A percentile compares a stretch with the other conserved stretches of the same genome.
phyloP scores from a whole-genome alignment of 2,797 vertebrate genomes.

The Garrulus glandarius region DNA sequence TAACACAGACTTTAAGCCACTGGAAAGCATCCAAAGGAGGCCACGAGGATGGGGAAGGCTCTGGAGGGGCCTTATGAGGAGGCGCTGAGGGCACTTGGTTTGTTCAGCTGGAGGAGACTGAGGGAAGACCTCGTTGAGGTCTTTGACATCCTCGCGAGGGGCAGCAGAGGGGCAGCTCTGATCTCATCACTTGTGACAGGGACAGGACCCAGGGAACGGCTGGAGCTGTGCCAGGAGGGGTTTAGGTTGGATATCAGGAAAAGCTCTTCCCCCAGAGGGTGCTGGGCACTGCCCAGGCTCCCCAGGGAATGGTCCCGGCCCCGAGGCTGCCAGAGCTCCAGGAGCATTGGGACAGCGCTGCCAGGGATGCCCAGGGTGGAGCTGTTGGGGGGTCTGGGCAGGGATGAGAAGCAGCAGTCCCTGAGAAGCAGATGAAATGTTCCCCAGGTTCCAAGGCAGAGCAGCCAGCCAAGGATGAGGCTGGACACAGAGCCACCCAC shows the following conservation, averaged over 20 bases:
- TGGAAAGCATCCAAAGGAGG: background rate
- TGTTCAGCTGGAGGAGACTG: background rate
- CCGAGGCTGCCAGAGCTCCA: background rate
- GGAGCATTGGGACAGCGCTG: accelerated
- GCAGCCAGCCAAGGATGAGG: background rate
- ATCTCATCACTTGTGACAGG: background rate
- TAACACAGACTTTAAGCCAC: background rate
- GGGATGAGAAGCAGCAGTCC: background rate
- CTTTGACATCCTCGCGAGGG: background rate
- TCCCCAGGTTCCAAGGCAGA: background rate
- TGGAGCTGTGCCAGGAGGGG: background rate
- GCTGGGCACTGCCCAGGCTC: background rate
- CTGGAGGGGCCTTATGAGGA: background rate
- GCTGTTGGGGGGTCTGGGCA: accelerated
- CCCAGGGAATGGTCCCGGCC: background rate
- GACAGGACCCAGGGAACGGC: background rate
- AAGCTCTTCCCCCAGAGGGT: background rate
- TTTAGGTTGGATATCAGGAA: accelerated
- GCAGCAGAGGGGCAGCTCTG: background rate
- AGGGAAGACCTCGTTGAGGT: background rate
- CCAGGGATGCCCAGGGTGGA: background rate
- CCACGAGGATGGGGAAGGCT: background rate
- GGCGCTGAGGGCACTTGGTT: background rate
- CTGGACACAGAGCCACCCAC: background rate
- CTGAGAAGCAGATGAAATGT: background rate